phyloP scores from a whole-genome alignment of 2,797 vertebrate species.

The Onychomys leucogaster region DNA sequence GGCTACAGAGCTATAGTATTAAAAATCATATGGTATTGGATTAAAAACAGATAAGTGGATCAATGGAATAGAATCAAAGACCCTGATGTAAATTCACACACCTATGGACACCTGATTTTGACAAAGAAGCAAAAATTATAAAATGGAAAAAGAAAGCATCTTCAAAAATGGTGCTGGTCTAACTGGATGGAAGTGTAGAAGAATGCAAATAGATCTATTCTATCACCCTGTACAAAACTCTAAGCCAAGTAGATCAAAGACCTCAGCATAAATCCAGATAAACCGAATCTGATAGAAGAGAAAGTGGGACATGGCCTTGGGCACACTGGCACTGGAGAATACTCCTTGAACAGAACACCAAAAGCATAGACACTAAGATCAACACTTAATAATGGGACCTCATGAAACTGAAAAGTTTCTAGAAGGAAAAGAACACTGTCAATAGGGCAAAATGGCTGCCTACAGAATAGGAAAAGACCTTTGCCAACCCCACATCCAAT shows the following conservation, averaged over 20 bases:
- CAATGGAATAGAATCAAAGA: neutral
- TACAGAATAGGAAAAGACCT: neutral
- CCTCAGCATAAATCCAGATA: neutral
- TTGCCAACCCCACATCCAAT: neutral
- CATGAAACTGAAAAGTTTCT: neutral
- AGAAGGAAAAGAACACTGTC: neutral
- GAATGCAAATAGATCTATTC: neutral
- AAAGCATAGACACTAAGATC: neutral
- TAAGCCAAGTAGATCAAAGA: neutral
- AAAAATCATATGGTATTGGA: too few species aligned
- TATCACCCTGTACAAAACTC: neutral
- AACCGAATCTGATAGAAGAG: too few species aligned
- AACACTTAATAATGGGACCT: neutral
- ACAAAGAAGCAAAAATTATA: neutral
- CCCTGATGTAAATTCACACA: neutral
- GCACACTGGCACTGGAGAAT: neutral
- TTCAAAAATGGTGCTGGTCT: neutral
- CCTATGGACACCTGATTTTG: neutral
- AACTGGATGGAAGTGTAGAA: neutral
- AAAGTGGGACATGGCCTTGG: neutral
- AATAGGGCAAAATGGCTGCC: neutral
- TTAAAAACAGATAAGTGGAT: neutral
- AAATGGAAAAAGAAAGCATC: neutral
- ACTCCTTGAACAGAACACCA: neutral
- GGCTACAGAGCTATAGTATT: neutral